Evolutionary conservation across 2,888 invertebrate species (phyloP).

Genomic region (Acanthacorydalis orientalis): DNA sequence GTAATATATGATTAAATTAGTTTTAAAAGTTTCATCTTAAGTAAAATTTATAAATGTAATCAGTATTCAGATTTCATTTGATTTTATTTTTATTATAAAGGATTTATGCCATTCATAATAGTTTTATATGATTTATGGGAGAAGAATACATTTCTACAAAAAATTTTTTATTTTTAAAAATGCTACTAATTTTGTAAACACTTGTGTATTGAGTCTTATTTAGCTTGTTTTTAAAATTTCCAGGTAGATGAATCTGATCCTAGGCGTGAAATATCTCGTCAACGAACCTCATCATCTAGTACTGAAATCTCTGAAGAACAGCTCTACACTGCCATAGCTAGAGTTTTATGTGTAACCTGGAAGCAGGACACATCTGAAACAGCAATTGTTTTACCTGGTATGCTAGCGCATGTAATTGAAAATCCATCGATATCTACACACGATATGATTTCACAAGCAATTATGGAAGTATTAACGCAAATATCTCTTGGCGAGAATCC

Average conservation of each 20-base stretch:
- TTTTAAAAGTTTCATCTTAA: no score
- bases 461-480: slow-evolving; percentile 23
- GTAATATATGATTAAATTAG: no score
- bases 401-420: slow-evolving; percentile 19
- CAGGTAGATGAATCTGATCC: slow-evolving; percentile 37
- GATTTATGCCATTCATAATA: no score
- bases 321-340: slow-evolving; percentile 42
- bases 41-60: no score
- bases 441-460: slow-evolving; percentile 12
- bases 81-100: slow-evolving; percentile 1
- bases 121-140: no score
- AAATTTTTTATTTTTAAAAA: no score
- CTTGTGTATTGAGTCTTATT: no score
- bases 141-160: no score
- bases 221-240: slow-evolving; percentile 4
- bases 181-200: no score
- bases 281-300: slow-evolving; percentile 23
- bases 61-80: no score
- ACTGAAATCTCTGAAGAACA: slow-evolving; percentile 48
- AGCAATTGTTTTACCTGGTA: slow-evolving; percentile 29
- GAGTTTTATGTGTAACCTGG: slow-evolving; percentile 59
- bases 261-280: slow-evolving; percentile 25
- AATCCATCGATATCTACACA: slow-evolving; percentile 8
- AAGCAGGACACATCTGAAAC: slow-evolving; percentile 27
- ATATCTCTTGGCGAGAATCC: slow-evolving; percentile 23